Base-by-base conservation (phyloP, 2,888 invertebrate species). In the Drosophila bunnanda region DNA sequence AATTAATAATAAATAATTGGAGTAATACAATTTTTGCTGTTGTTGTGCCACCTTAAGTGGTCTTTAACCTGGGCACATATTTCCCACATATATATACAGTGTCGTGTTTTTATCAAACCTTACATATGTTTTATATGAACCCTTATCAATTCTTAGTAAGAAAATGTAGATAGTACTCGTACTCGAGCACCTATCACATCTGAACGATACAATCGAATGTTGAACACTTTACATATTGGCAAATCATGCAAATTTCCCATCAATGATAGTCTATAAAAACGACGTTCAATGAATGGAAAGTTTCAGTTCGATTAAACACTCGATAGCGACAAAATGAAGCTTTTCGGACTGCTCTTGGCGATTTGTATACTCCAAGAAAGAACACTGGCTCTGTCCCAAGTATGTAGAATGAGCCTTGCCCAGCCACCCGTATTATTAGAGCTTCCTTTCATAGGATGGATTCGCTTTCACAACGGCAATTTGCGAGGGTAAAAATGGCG, bases 401-500 rank as follows among this genome's bases (percentile, higher is more conserved):
- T 82, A 67, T 32, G 54, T 41, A 32, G 6, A 9, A 9, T 39
- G 13, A 17, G 1, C 0, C 2, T 13, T 4, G 4, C 25, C 13
- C 20, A 32, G 36, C 12, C 22, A 22, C 15, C 7, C 13, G n/a
- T 22, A 8, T 22, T n/a, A 20, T 12, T 10, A 1, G 17, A 15
- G 39, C 12, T 20, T 43, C 0, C 39, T 28, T 9, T 41, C 0
- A 28, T 34, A 83, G 87, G 68, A 74, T 41, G 78, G 72, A 13
- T 67, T 72, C 8, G 65, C 52, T 12, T 75, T 83, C 34, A 78
- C 80, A 50, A 70, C 84, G 1, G 32, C 80, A 0, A 62, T 79
- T 4, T 89, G 89, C 50, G 58, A 77, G 4, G 80, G 81, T 5
- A 83, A 83, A 55, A 72, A 90, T 66, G 89, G 85, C 2, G 75